Evolutionary conservation across 2,797 vertebrate species (phyloP).

Genomic region (Anguilla obscura): DNA sequence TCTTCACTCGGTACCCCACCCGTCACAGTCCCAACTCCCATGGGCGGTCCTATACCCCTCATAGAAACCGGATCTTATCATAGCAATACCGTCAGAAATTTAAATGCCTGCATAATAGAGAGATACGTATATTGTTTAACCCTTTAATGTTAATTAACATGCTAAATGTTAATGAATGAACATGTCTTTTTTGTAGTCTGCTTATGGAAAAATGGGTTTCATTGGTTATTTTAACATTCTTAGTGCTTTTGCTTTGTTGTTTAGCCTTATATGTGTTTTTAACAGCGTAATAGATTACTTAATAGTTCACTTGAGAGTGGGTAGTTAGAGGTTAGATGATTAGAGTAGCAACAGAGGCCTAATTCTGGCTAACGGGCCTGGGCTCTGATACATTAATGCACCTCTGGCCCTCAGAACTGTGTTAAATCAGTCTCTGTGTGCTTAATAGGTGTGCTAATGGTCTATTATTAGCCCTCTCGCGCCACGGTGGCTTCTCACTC

Average conservation of each 20-base stretch:
- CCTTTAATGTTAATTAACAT: background rate
- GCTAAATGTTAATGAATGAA: background rate
- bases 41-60: background rate
- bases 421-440: background rate
- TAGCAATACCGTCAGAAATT: background rate
- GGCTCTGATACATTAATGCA: background rate
- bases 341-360: background rate
- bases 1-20: background rate
- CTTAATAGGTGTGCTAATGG: background rate
- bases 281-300: background rate
- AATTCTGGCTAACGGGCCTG: background rate
- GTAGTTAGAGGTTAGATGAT: background rate
- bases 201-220: too few species aligned
- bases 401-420: background rate
- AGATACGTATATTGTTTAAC: background rate
- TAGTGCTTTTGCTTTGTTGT: background rate
- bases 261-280: background rate
- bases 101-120: background rate
- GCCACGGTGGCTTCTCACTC: background rate
- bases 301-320: background rate
- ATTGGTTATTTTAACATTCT: too few species aligned
- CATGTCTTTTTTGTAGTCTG: background rate
- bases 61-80: background rate
- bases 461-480: background rate
- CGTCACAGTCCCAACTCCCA: background rate